Evolutionary conservation across 2,888 invertebrate species (phyloP).

Genomic region (Drosophila paracracens): DNA sequence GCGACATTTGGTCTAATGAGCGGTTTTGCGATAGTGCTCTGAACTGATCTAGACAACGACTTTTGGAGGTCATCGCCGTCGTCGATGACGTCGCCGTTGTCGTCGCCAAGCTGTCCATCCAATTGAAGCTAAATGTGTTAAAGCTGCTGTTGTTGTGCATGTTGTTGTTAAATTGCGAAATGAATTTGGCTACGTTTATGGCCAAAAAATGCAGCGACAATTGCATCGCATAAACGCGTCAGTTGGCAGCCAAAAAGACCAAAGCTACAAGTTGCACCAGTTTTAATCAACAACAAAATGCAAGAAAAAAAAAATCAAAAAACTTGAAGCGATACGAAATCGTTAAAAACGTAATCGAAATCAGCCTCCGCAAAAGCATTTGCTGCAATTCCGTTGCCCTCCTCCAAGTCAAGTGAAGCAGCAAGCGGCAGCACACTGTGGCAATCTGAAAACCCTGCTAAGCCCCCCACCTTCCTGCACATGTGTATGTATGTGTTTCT

Average conservation of each 20-base stretch:
- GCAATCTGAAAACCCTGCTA: constrained; percentile 70
- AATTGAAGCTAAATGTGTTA: constrained; percentile 65
- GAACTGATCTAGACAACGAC: constrained; percentile 56
- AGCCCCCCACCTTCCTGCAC: background rate
- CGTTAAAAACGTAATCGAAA: constrained; percentile 52
- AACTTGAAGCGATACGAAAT: constrained; percentile 53
- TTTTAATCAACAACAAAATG: constrained; percentile 45
- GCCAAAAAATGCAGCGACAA: constrained; percentile 66
- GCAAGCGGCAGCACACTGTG: constrained; percentile 51
- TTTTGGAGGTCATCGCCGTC: constrained; percentile 75
- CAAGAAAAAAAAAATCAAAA: constrained; percentile 13
- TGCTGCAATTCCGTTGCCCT: constrained; percentile 45
- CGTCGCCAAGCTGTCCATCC: constrained; percentile 72
- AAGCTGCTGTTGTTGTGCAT: constrained; percentile 45
- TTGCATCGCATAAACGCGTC: constrained; percentile 56
- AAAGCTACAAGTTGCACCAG: constrained; percentile 68
- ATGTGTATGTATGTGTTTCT: constrained; percentile 11
- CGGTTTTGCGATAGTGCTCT: constrained; percentile 43
- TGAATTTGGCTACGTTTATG: constrained; percentile 66
- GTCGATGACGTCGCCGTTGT: constrained; percentile 50
- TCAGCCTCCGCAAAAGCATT: constrained; percentile 52
- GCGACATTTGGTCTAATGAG: constrained; percentile 73
- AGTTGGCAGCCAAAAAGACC: constrained; percentile 52
- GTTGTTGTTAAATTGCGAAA: constrained; percentile 66
- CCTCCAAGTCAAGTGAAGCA: constrained; percentile 52